Conservation (phyloP, 2,797 vertebrate genomes). For the Psittacula echo region DNA sequence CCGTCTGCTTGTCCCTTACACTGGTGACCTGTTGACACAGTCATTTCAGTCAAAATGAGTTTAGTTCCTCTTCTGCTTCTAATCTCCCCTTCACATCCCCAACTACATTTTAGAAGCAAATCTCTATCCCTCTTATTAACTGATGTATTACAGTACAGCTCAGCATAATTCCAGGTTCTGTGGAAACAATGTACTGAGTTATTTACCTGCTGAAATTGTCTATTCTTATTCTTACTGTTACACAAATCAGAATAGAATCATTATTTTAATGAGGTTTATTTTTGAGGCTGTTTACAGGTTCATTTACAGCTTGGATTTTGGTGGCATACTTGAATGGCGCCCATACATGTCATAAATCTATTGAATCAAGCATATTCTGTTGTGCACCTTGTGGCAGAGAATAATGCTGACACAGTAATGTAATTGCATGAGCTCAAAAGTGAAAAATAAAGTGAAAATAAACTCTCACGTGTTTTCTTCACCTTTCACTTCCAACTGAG, state of each 20-base stretch:
- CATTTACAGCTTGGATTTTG: neutral
- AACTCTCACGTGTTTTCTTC: neutral
- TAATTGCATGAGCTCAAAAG: neutral
- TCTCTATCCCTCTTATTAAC: neutral
- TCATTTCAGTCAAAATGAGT: neutral
- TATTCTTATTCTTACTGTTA: neutral
- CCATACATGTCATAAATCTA: fast-evolving
- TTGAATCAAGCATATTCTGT: no score
- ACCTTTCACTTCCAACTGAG: neutral
- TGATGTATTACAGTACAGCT: neutral
- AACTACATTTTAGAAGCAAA: neutral
- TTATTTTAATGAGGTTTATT: neutral
- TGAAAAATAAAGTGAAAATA: neutral
- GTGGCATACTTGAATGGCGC: no score
- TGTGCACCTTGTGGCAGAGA: neutral
- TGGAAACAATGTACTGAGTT: neutral
- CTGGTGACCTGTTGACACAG: neutral
- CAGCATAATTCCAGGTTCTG: neutral
- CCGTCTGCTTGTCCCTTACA: neutral
- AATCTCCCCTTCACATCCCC: neutral
- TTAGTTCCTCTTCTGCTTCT: neutral
- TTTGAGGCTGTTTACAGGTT: neutral
- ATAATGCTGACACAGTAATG: no score
- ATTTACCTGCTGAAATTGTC: neutral
- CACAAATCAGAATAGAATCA: neutral